These are phyloP conservation scores for Spondyliosoma cantharus DNA, from an alignment of 2,797 vertebrate species.

Conservation along the genomic window DNA sequence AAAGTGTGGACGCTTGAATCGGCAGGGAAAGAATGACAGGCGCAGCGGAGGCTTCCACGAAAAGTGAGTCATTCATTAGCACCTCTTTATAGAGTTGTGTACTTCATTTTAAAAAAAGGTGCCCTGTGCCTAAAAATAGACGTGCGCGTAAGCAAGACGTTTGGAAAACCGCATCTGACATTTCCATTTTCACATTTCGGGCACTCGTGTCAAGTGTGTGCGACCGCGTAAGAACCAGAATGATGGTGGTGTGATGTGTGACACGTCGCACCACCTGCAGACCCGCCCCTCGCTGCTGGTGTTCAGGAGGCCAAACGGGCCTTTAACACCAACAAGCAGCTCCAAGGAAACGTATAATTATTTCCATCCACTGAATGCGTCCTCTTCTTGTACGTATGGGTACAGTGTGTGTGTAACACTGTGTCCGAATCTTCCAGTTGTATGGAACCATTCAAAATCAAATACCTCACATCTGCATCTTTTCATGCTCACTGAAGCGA, in stretches of 20 bases:
- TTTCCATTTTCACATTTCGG: constrained; percentile 68
- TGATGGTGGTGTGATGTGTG: constrained; percentile 29
- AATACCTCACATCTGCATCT: neutral
- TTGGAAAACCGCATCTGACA: constrained; percentile 58
- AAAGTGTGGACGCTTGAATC: constrained; percentile 52
- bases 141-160: neutral
- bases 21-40: constrained; percentile 68
- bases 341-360: constrained; percentile 18
- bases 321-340: neutral
- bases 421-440: neutral
- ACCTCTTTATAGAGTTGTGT: constrained; percentile 53
- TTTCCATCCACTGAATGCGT: constrained; percentile 23
- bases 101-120: constrained; percentile 45
- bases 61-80: constrained; percentile 61
- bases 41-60: constrained; percentile 34
- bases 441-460: neutral
- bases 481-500: neutral
- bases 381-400: neutral
- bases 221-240: constrained; percentile 27
- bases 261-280: constrained; percentile 43
- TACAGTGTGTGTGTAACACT: neutral
- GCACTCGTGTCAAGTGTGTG: constrained; percentile 31
- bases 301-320: constrained; percentile 22
- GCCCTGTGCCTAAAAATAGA: constrained; percentile 66
- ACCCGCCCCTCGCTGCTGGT: constrained; percentile 23